Percentiles rank a stretch among this genome's conserved stretches.
Conservation (phyloP, 2,888 invertebrate species). For the Epinotia brunnichana region DNA sequence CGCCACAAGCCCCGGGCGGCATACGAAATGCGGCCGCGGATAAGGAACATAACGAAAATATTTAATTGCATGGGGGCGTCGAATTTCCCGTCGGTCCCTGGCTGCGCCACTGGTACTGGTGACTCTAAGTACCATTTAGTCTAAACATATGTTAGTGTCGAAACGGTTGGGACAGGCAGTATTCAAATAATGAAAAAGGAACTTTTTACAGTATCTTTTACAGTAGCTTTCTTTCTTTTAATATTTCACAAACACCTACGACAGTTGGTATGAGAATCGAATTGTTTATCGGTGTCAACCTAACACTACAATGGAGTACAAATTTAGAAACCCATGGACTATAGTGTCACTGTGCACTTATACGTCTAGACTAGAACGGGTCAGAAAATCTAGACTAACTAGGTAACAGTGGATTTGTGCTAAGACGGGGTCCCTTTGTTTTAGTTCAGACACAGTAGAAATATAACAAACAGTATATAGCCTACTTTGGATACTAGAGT, state of each 20-base stretch:
- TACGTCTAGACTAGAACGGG: slow-evolving; percentile 41
- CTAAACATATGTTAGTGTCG: not conserved
- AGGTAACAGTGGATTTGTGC: slow-evolving; percentile 62
- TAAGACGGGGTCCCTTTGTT: slow-evolving; percentile 71
- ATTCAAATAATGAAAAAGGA: not conserved
- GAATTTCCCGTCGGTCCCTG: no score
- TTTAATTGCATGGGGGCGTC: no score
- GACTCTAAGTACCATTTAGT: not conserved
- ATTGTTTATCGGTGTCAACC: slow-evolving; percentile 19
- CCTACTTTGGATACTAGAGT: not conserved
- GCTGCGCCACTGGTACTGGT: no score
- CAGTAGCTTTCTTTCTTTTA: not conserved
- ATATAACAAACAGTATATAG: slow-evolving; percentile 11
- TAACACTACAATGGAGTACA: slow-evolving; percentile 22
- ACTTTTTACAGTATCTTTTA: not conserved
- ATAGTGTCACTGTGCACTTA: slow-evolving; percentile 35
- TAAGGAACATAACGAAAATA: no score
- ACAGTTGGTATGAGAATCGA: not conserved
- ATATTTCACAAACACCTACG: not conserved
- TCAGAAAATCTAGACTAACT: slow-evolving; percentile 47
- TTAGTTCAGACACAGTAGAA: slow-evolving; percentile 46
- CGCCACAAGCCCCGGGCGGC: no score
- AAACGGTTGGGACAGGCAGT: not conserved
- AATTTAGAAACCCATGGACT: slow-evolving; percentile 29
- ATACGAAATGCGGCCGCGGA: no score